These are phyloP conservation scores for Temnothorax nylanderi DNA, from an alignment of 1,140 invertebrate genomes.

Conservation along the genomic window DNA sequence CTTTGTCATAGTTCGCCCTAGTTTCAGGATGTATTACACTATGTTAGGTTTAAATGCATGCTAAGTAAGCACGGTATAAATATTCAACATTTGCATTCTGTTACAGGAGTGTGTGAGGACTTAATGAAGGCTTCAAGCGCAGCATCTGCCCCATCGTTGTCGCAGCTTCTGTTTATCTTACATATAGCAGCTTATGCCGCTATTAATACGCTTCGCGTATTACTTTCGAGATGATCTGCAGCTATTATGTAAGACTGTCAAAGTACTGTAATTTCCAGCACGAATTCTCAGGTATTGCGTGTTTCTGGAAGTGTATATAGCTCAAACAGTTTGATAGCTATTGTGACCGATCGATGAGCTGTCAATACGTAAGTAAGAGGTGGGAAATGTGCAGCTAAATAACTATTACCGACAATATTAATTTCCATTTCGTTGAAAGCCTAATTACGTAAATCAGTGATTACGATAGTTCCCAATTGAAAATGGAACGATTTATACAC, in stretches of 20 bases:
- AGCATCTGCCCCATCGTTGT: conserved; percentile 79
- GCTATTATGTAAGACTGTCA: conserved; percentile 48
- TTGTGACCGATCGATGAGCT: conserved; percentile 5
- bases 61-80: conserved; percentile 23
- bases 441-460: conserved; percentile 37
- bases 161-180: conserved; percentile 76
- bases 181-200: conserved; percentile 69
- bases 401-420: conserved; percentile 42
- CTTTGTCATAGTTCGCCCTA: neutral
- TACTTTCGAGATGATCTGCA: conserved; percentile 84
- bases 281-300: conserved; percentile 60
- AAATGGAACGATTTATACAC: neutral
- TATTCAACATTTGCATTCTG: conserved; percentile 54
- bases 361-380: conserved; percentile 9
- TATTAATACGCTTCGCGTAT: conserved; percentile 63
- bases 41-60: neutral
- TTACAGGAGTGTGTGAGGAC: conserved; percentile 83
- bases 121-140: conserved; percentile 81
- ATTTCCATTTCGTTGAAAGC: conserved; percentile 43
- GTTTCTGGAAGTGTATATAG: conserved; percentile 58
- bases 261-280: conserved; percentile 58
- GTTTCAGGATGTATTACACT: neutral
- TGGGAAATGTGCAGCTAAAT: conserved; percentile 40
- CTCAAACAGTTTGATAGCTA: conserved; percentile 38
- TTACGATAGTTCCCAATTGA: neutral